Evolutionary conservation across 2,797 vertebrate genomes (phyloP).

Genomic region (Sphenopsis melanotis): DNA sequence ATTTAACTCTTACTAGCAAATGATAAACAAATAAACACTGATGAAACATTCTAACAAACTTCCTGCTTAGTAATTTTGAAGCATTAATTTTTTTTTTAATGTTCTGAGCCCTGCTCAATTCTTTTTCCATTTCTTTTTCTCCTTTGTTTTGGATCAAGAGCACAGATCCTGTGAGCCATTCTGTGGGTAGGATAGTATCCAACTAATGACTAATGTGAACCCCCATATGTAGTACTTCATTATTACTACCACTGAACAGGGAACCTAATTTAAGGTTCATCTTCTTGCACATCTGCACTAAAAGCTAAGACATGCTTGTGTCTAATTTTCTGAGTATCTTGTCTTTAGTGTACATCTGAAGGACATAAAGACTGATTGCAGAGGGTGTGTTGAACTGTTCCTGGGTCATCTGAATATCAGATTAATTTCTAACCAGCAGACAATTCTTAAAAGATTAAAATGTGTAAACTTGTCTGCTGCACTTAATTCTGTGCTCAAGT

Average conservation of each 20-base stretch:
- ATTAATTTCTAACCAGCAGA: constrained; percentile 16
- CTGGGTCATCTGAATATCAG: neutral
- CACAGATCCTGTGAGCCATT: neutral
- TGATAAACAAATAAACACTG: neutral
- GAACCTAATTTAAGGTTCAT: neutral
- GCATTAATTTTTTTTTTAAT: neutral
- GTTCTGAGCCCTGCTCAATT: neutral
- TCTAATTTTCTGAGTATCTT: neutral
- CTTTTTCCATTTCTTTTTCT: neutral
- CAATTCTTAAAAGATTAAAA: neutral
- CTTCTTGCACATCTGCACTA: neutral
- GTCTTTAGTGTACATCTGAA: neutral
- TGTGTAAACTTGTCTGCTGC: constrained; percentile 15
- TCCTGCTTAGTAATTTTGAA: neutral
- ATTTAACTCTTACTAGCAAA: neutral
- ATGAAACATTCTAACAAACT: neutral
- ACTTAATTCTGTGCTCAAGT: constrained; percentile 4
- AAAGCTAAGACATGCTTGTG: neutral
- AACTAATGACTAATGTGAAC: neutral
- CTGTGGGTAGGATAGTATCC: neutral
- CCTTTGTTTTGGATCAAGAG: neutral
- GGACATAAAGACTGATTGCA: neutral
- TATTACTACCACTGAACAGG: neutral
- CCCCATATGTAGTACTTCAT: neutral
- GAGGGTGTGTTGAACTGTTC: neutral